phyloP scores from a whole-genome alignment of 2,888 invertebrate species.

The Cephalotes varians region DNA sequence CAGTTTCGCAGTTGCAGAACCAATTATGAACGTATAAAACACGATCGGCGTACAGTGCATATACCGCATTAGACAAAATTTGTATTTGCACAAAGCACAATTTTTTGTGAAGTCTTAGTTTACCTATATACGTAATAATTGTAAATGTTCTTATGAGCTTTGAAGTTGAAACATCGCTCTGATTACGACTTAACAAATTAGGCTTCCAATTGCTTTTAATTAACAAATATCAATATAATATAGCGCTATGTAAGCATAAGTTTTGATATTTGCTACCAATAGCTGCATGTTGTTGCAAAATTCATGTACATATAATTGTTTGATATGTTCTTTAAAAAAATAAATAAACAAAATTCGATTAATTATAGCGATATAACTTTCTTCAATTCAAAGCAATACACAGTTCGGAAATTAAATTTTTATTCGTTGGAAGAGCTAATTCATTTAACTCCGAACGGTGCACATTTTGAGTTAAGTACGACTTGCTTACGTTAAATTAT shows the following conservation, averaged over 20 bases:
- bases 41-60: conserved; percentile 6
- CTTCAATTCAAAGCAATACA: not conserved
- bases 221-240: not conserved
- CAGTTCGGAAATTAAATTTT: not conserved
- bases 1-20: conserved; percentile 2
- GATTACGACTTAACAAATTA: conserved; percentile 41
- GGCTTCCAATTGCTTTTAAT: conserved; percentile 3
- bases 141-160: conserved; percentile 8
- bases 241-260: not conserved
- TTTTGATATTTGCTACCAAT: not conserved
- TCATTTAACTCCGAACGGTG: conserved; percentile 2
- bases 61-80: not conserved
- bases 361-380: not conserved
- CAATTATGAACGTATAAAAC: conserved; percentile 15
- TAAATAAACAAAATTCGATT: not conserved
- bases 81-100: no score
- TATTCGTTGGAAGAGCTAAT: not conserved
- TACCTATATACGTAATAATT: not conserved
- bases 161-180: conserved; percentile 8
- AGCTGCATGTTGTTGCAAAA: not conserved
- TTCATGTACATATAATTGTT: not conserved
- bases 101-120: conserved; percentile 2
- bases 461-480: not conserved
- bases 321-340: not conserved
- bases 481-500: not conserved